Percentiles rank a stretch among this genome's conserved stretches.
These are phyloP conservation scores for Sinonovacula constricta DNA, from an alignment of 1,140 invertebrate species.

Conservation along the genomic window DNA sequence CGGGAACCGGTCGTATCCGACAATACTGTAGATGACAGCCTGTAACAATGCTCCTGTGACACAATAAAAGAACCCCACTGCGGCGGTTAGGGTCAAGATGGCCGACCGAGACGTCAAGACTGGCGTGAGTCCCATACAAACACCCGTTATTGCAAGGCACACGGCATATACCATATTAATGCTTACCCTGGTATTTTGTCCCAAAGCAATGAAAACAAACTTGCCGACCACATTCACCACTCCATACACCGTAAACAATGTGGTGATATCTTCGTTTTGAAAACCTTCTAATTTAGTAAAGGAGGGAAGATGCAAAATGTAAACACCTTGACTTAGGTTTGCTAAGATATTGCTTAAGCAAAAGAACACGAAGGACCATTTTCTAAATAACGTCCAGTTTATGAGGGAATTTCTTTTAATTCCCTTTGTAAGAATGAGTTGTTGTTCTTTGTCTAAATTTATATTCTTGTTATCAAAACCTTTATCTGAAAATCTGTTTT, in stretches of 20 bases:
- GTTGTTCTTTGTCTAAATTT: not conserved
- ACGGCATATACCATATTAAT: constrained; percentile 1
- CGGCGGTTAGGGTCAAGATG: constrained; percentile 4
- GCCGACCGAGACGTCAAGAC: not conserved
- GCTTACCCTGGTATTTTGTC: constrained; percentile 11
- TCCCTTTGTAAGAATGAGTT: too few species aligned
- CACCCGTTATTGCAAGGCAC: not conserved
- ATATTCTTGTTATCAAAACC: too few species aligned
- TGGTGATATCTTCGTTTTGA: not conserved
- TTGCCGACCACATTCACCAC: constrained; percentile 19
- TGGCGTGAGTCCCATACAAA: constrained; percentile 8
- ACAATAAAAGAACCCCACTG: constrained; percentile 32
- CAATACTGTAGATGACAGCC: constrained; percentile 8
- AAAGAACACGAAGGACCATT: not conserved
- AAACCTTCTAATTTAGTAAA: constrained; percentile 20
- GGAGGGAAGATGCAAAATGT: constrained; percentile 19
- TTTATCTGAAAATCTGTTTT: too few species aligned
- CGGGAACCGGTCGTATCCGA: constrained; percentile 19
- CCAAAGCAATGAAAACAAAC: constrained; percentile 6
- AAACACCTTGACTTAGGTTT: not conserved
- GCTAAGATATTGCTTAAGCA: constrained; percentile 19
- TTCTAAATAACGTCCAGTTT: not conserved
- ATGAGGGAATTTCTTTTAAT: not conserved
- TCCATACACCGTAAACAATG: constrained; percentile 1
- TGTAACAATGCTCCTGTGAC: constrained; percentile 29